Conservation (phyloP, 2,797 vertebrate genomes). For the Melanotaenia boesemani region DNA sequence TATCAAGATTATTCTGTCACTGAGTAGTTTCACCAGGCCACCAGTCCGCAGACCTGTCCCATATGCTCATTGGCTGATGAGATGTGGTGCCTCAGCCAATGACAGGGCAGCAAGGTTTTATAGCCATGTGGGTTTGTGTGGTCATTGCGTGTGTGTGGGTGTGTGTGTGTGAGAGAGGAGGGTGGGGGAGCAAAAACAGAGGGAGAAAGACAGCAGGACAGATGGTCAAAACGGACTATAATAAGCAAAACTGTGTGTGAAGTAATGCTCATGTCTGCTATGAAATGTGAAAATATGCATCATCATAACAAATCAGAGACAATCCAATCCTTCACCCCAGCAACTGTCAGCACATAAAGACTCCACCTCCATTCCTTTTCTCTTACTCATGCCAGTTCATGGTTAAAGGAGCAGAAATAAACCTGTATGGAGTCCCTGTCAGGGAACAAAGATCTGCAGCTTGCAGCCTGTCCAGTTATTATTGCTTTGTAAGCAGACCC, state of each 20-base stretch:
- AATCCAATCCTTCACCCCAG: constrained; percentile 15
- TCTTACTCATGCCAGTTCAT: constrained; percentile 10
- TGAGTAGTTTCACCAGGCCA: constrained; percentile 66
- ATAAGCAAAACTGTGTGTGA: constrained; percentile 12
- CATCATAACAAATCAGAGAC: constrained; percentile 19
- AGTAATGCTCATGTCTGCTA: constrained; percentile 6
- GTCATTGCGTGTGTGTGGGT: constrained; percentile 22
- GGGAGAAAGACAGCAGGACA: background rate
- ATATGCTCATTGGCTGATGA: constrained; percentile 54
- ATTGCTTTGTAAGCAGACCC: background rate
- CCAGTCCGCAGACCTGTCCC: constrained; percentile 51
- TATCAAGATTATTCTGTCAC: constrained; percentile 62
- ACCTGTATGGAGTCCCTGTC: constrained; percentile 5
- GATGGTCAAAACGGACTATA: constrained; percentile 12
- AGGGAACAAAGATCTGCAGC: background rate
- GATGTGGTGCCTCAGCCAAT: constrained; percentile 57
- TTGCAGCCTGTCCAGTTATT: background rate
- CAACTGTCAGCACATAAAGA: constrained; percentile 11
- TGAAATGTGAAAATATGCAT: constrained; percentile 14
- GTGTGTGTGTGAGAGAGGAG: background rate
- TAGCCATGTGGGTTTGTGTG: constrained; percentile 30
- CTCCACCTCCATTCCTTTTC: background rate
- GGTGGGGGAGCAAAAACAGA: background rate
- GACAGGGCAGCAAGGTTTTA: constrained; percentile 48
- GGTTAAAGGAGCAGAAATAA: constrained; percentile 36